phyloP scores from a whole-genome alignment of 2,888 invertebrate genomes.

The Caenorhabditis sp. region DNA sequence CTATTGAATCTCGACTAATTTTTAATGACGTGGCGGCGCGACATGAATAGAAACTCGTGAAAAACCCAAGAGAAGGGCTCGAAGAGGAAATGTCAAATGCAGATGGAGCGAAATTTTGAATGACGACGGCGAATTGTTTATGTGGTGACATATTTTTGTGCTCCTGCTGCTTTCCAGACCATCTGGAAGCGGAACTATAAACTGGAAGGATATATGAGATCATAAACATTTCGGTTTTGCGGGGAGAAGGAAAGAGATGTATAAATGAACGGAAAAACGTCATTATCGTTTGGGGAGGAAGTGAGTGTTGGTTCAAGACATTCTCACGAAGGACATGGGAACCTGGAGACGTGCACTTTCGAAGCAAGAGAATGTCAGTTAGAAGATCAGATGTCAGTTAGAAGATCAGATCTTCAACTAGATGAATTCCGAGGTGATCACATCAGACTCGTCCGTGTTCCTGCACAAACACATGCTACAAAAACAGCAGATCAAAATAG shows the following conservation, averaged over 20 bases:
- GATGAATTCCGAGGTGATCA: too few relatives aligned
- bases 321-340: neutral
- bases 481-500: too few relatives aligned
- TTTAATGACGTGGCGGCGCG: slow-evolving; percentile 36
- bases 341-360: too few relatives aligned
- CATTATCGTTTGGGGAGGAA: slow-evolving; percentile 14
- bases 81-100: slow-evolving; percentile 36
- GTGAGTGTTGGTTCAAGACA: neutral
- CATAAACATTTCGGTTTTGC: slow-evolving; percentile 20
- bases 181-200: slow-evolving; percentile 36
- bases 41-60: slow-evolving; percentile 9
- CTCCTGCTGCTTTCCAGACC: neutral
- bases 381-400: too few relatives aligned
- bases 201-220: neutral
- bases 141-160: slow-evolving; percentile 10
- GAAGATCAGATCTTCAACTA: too few relatives aligned
- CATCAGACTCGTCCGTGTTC: too few relatives aligned
- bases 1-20: slow-evolving; percentile 37
- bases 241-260: slow-evolving; percentile 12
- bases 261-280: slow-evolving; percentile 42
- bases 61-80: slow-evolving; percentile 2
- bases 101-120: slow-evolving; percentile 18
- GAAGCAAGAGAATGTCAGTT: too few relatives aligned
- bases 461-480: too few relatives aligned
- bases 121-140: slow-evolving; percentile 45